Evolutionary conservation across 2,888 invertebrate genomes (phyloP).

Genomic region (Hypolimnas misippus): DNA sequence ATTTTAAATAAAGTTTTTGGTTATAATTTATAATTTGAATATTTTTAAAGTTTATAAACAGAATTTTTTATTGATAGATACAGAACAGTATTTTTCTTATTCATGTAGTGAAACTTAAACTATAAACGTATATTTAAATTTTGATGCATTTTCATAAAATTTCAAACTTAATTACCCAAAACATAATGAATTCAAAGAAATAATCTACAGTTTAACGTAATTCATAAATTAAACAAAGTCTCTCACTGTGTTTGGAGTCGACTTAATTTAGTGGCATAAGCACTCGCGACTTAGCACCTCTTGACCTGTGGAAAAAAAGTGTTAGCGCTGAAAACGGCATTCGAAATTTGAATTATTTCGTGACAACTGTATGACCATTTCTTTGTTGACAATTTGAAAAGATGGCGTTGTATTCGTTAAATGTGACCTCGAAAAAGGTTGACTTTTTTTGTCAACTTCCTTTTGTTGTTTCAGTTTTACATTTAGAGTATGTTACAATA

Average conservation of each 20-base stretch:
- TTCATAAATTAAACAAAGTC: neutral
- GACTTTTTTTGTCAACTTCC: neutral
- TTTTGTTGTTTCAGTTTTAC: neutral
- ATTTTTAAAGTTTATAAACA: too few species aligned
- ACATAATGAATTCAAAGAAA: neutral
- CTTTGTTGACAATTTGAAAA: conserved; percentile 2
- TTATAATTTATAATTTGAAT: too few species aligned
- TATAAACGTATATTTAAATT: too few species aligned
- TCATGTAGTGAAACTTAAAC: too few species aligned
- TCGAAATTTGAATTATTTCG: conserved; percentile 1
- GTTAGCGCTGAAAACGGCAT: neutral
- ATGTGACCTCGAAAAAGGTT: neutral
- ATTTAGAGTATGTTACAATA: too few species aligned
- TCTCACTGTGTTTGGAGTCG: neutral
- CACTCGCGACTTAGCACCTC: conserved; percentile 3
- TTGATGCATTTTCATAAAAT: neutral
- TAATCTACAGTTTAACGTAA: neutral
- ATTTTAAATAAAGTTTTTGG: too few species aligned
- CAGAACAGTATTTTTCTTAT: too few species aligned
- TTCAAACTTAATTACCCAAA: neutral
- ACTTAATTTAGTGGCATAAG: conserved; percentile 4
- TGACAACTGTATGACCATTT: neutral
- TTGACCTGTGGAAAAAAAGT: conserved; percentile 8
- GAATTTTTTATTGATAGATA: too few species aligned
- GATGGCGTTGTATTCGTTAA: neutral